Evolutionary conservation across 2,113 vertebrate genomes (phyloP).

Genomic region (Eptesicus fuscus): DNA sequence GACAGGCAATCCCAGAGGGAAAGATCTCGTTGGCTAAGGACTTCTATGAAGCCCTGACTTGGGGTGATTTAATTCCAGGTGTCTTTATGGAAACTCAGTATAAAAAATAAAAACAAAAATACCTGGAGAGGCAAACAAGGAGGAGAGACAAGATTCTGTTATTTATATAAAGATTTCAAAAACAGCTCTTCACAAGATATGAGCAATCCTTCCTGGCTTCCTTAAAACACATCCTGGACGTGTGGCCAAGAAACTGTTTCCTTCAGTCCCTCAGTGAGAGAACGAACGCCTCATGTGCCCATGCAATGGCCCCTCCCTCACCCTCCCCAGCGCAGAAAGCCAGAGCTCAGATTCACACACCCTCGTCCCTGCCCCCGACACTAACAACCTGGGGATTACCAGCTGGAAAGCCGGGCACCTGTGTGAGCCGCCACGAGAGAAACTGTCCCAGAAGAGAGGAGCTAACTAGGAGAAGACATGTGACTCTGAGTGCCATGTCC

Average conservation of each 20-base stretch:
- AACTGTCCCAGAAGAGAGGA: neutral
- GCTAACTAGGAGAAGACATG: constrained; percentile 54
- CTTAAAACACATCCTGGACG: neutral
- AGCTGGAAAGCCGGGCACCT: neutral
- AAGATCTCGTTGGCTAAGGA: neutral
- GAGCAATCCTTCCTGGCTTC: neutral
- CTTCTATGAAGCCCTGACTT: neutral
- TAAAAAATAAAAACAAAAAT: neutral
- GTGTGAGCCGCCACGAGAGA: neutral
- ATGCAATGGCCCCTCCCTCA: neutral
- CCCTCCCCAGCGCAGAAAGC: neutral
- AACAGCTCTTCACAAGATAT: neutral
- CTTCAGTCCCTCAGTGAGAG: neutral
- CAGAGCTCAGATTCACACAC: neutral
- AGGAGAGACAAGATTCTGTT: neutral
- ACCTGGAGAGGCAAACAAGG: neutral
- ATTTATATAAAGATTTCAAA: neutral
- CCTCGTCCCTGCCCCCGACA: neutral
- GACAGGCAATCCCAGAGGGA: neutral
- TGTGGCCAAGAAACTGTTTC: neutral
- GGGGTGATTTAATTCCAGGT: neutral
- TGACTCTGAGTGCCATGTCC: neutral
- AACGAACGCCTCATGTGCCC: neutral
- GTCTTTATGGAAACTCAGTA: neutral
- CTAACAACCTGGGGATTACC: neutral